Base-by-base conservation (phyloP, 1,140 invertebrate genomes). In the Nasonia vitripennis region DNA sequence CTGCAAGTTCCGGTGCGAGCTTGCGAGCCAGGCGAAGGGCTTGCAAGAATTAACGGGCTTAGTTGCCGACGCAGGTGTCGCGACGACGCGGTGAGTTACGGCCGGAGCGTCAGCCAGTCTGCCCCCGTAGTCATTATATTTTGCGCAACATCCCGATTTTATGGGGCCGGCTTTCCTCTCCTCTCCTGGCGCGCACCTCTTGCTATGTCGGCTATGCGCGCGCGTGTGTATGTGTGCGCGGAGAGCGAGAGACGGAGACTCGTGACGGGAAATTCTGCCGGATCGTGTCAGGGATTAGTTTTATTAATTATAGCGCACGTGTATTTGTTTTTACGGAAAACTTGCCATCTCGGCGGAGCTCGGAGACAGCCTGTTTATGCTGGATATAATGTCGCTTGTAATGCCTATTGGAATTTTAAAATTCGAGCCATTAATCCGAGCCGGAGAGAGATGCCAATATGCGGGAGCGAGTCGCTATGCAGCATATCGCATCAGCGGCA, bases 71-170 rank as follows among this genome's bases (percentile, higher is more conserved):
- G 89, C 92, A 92, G 91, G 92, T 92, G 92, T 91, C 90, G 91
- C 88, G 89, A 88, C 89, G 88, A 90, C 67, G 80, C 37, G 68
- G 74, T 71, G 68, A 71, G 34, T 71, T 71, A 71, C 12, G 74
- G 71, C 27, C 10, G 86, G 89, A 91, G 91, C 91, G 91, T 91
- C 91, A 90, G 91, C 89, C 88, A 91, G 89, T 89, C 87, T 83
- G 86, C 87, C 62, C 86, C 83, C 87, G 84, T 88, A 88, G 87
- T 92, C 91, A 90, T 92, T 92, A 92, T 93, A 93, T 93, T 92
- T 92, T 91, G 91, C 90, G 92, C 91, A 93, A 93, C 92, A 93
- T 93, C 92, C 92, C 90, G 91, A 93, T 93, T 93, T 93, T 93
- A 93, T 93, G 92, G 92, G 88, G 86, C 89, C 88, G 81, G 88